Base-by-base conservation (phyloP, 1,140 invertebrate species). In the Penaeus chinensis region DNA sequence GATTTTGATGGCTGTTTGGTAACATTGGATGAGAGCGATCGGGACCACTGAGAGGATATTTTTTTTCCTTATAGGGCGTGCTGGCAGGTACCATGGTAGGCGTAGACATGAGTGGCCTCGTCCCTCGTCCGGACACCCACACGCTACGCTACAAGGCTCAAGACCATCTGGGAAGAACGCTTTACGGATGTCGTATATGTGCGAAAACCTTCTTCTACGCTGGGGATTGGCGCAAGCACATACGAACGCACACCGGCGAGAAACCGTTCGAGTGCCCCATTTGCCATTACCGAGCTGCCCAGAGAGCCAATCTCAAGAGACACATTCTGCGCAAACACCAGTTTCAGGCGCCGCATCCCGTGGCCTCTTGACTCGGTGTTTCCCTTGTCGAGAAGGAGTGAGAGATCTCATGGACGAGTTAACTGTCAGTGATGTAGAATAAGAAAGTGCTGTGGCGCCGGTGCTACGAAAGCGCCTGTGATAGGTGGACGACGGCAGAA, bases 191-290 rank as follows among this genome's bases (percentile, higher is more conserved):
- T 79, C 84, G 84, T 20, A 78, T 86, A 63, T 86, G 84, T 47
- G 84, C 84, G 79, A 86, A 86, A 80, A 86, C 84, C 42, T 86
- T 86, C 84, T 86, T 86, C 63, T 86, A 86, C 47, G 76, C 84
- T 32, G 84, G 84, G 32, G 84, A 86, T 61, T 86, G 84, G 84
- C 84, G 84, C 11, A 86, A 86, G 81, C 84, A 86, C 62, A 80
- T 86, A 54, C 61, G 84, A 66, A 86, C 84, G 16, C 84, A 86
- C 63, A 86, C 84, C 62, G 84, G 84, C 22, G 84, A 86, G 65
- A 86, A 86, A 65, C 84, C 84, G 54, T 86, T 71, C 84, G 77
- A 86, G 78, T 86, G 84, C 19, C 84, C 84, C 42, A 61, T 86
- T n/a, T 86, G 84, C 24, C 69, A 80, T 27, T 86, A 86, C 77